Evolutionary conservation across 92 coral and sea anemone genomes (phyloP).

Genomic region (Phenganax marumi): DNA sequence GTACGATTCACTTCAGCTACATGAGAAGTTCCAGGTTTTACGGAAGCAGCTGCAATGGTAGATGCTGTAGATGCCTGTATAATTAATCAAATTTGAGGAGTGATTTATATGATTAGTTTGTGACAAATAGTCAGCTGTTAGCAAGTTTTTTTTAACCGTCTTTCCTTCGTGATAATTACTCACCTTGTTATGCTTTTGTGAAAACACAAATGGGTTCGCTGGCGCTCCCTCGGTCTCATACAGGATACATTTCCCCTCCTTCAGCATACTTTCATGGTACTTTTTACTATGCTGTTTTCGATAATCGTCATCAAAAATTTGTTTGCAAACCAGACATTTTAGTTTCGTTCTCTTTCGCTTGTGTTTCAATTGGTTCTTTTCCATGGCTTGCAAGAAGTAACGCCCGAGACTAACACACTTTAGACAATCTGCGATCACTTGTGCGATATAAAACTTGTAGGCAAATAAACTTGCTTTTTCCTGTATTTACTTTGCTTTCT

Average conservation of each 20-base stretch:
- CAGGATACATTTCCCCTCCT: conserved; percentile 1
- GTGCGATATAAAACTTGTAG: too few species aligned
- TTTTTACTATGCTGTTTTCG: conserved; percentile 1
- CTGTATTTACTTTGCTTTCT: too few species aligned
- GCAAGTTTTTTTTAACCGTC: too few species aligned
- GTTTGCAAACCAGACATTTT: not conserved
- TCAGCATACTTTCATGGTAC: not conserved
- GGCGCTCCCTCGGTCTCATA: not conserved
- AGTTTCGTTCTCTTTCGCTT: not conserved
- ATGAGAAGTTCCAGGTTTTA: not conserved
- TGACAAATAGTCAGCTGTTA: not conserved
- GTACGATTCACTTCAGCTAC: not conserved
- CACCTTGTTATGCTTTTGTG: not conserved
- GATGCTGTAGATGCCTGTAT: not conserved
- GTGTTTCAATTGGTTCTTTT: not conserved
- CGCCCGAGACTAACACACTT: too few species aligned
- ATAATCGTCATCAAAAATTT: not conserved
- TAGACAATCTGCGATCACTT: too few species aligned
- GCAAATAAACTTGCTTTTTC: too few species aligned
- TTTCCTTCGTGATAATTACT: not conserved
- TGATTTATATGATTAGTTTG: not conserved
- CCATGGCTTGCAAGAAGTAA: not conserved
- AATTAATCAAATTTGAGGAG: not conserved
- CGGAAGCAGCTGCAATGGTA: not conserved
- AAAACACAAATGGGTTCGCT: not conserved